phyloP scores from a whole-genome alignment of 1,140 invertebrate genomes.

The Cherax destructor region DNA sequence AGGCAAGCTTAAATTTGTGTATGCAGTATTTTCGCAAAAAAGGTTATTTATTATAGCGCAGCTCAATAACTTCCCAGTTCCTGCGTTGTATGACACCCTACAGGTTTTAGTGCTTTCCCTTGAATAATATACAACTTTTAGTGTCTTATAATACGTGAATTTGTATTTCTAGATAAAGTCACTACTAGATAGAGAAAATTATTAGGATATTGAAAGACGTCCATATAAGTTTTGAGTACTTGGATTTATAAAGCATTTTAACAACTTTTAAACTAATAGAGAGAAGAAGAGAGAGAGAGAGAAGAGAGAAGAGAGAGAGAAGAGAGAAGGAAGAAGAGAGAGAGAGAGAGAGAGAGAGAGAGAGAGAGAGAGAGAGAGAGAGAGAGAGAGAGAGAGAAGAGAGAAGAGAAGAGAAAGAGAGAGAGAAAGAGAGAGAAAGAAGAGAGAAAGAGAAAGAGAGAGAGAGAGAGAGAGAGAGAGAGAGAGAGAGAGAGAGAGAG shows the following conservation, averaged over 20 bases:
- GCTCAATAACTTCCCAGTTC: too few species aligned
- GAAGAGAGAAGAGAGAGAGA: not conserved
- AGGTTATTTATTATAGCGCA: too few species aligned
- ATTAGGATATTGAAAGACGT: not conserved
- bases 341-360: too few species aligned
- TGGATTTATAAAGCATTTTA: not conserved
- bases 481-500: not conserved
- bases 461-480: conserved; percentile 1
- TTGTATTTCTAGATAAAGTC: not conserved
- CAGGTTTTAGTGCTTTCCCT: not conserved
- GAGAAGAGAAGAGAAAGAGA: not conserved
- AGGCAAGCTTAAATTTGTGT: too few species aligned
- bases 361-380: too few species aligned
- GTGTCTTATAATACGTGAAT: not conserved
- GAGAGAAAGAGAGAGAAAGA: not conserved
- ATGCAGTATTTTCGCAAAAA: too few species aligned
- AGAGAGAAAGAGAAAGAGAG: not conserved
- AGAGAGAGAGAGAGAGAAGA: too few species aligned
- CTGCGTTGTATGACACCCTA: not conserved
- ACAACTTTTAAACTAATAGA: not conserved
- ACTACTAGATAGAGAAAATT: not conserved
- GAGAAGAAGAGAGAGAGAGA: conserved; percentile 3
- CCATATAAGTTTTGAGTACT: not conserved
- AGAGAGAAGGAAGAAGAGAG: too few species aligned
- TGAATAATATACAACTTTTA: not conserved